Base-by-base conservation (phyloP, 2,797 vertebrate genomes). In the Molossus molossus region DNA sequence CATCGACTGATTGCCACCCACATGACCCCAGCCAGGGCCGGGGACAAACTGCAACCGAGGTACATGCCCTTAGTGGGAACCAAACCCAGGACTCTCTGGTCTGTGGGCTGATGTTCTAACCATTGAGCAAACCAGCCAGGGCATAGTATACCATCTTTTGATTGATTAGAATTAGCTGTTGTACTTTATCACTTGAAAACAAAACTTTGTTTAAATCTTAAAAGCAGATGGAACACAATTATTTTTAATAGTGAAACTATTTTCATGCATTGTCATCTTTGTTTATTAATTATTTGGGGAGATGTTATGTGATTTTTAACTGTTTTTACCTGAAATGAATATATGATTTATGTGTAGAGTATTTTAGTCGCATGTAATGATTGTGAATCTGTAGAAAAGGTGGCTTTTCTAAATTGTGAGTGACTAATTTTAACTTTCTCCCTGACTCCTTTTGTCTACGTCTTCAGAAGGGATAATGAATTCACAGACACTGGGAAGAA, bases 151-250 rank as follows among this genome's bases (percentile, higher is more conserved):
- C 1, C 45, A 6, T 76, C 23, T 94, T 62, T 94, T 37, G 29
- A 72, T 77, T 92, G 93, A 48, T 89, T 58, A 79, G 55, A 96
- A 91, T 50, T 84, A 90, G 27, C 45, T 93, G 14, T 88, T 94
- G 12, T 17, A 53, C 12, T 57, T 94, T 23, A 79, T 85, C 79
- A 67, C n/a, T 95, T 75, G 18, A 81, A 95, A 91, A 69, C 9
- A 91, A 94, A 72, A 29, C 25, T 93, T 86, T 65, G 25, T 73
- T 95, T 95, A 81, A 95, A 83, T 6, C 70, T 89, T 94, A 88
- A 88, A 92, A 69, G 37, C 29, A 80, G 53, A 81, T 58, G 60
- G 29, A 27, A 77, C 10, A 37, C 21, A 73, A 91, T 92, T 86
- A 62, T 27, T 21, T 85, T 82, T 88, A 86, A 76, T 50, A 86